These are phyloP conservation scores for Drosophila kuntzei DNA, from an alignment of 2,888 invertebrate genomes.

Conservation along the genomic window DNA sequence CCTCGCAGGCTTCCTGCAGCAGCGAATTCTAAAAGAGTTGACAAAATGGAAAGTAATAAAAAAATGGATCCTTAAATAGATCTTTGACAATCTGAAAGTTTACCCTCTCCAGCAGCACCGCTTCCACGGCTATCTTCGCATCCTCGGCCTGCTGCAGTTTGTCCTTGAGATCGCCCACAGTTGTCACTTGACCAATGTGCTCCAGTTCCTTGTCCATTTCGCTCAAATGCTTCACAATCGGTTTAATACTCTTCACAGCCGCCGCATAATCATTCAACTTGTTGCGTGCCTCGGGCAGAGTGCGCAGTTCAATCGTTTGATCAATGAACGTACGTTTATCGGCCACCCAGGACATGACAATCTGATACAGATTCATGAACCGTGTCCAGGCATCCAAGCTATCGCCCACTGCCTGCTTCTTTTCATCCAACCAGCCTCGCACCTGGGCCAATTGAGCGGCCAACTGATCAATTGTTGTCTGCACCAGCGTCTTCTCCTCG, in stretches of 20 bases:
- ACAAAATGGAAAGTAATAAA: background rate
- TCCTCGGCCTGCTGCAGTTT: conserved; percentile 95
- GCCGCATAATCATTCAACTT: conserved; percentile 95
- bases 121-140: conserved; percentile 93
- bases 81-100: conserved; percentile 26
- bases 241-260: conserved; percentile 95
- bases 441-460: conserved; percentile 92
- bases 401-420: conserved; percentile 93
- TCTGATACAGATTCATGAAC: conserved; percentile 93
- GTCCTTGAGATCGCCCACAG: conserved; percentile 93
- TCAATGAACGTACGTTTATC: conserved; percentile 93
- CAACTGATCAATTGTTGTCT: conserved; percentile 90
- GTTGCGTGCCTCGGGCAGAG: conserved; percentile 92
- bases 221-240: conserved; percentile 93
- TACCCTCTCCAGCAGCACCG: conserved; percentile 93
- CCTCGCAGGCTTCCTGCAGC: conserved; percentile 95
- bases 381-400: conserved; percentile 95
- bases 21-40: conserved; percentile 89
- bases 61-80: background rate
- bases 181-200: conserved; percentile 92
- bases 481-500: conserved; percentile 91
- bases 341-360: conserved; percentile 93
- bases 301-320: conserved; percentile 91
- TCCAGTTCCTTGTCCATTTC: conserved; percentile 97
- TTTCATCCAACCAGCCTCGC: conserved; percentile 92